Conservation (phyloP, 1,140 invertebrate species). For the Carposina sasakii region DNA sequence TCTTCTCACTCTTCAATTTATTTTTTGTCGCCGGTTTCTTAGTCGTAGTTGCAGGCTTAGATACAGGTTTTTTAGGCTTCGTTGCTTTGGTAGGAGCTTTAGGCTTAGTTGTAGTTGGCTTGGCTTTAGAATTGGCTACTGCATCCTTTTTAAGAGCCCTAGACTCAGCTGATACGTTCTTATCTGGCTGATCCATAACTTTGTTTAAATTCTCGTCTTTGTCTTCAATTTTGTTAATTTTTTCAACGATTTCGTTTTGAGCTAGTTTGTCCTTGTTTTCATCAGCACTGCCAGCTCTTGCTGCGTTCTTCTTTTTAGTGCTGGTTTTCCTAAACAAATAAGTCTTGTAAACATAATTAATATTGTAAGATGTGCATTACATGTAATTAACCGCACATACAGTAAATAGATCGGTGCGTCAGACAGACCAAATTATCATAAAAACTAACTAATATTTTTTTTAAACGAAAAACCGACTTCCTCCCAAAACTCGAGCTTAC, state of each 20-base stretch:
- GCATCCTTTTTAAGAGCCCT: constrained; percentile 48
- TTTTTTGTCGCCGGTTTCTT: constrained; percentile 49
- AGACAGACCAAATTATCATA: no score
- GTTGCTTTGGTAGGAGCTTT: constrained; percentile 40
- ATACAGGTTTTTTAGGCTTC: constrained; percentile 50
- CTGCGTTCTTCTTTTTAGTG: constrained; percentile 54
- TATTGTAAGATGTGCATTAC: no score
- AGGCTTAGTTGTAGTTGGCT: constrained; percentile 30
- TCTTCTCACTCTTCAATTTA: constrained; percentile 70
- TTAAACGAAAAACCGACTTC: no score
- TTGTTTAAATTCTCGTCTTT: constrained; percentile 8
- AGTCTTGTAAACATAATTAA: constrained; percentile 18
- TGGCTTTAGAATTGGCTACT: constrained; percentile 34
- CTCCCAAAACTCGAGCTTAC: no score
- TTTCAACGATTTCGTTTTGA: constrained; percentile 24
- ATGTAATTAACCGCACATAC: no score
- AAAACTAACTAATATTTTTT: no score
- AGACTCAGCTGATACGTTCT: constrained; percentile 34
- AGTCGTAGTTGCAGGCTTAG: constrained; percentile 45
- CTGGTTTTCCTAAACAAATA: constrained; percentile 54
- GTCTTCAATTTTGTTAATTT: constrained; percentile 37
- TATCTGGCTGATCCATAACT: constrained; percentile 38
- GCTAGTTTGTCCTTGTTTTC: constrained; percentile 32
- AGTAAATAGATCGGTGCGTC: no score
- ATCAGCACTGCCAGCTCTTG: constrained; percentile 32